Percentiles rank a stretch among this genome's conserved stretches.
phyloP scores from a whole-genome alignment of 2,888 invertebrate genomes.

The Branchipolynoe longqiensis region DNA sequence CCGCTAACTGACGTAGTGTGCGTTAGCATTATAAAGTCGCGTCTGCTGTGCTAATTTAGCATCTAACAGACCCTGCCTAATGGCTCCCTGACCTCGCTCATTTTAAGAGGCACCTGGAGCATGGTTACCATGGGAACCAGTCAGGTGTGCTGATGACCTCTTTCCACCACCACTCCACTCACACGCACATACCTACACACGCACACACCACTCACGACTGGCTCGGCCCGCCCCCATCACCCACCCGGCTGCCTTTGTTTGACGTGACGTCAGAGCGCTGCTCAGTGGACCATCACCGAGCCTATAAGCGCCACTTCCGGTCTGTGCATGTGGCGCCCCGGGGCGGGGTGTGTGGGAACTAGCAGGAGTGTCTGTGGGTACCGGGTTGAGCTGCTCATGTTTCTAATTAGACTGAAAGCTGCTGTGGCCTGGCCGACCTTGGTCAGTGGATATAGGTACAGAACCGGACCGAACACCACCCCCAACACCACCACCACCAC shows the following conservation, averaged over 20 bases:
- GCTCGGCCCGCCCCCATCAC: neutral
- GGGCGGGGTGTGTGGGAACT: neutral
- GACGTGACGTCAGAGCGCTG: conserved; percentile 17
- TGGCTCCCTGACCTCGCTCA: neutral
- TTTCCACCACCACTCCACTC: neutral
- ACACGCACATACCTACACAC: neutral
- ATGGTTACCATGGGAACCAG: conserved; percentile 39
- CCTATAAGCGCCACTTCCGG: conserved; percentile 51
- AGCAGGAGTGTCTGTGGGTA: conserved; percentile 1
- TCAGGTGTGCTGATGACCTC: conserved; percentile 50
- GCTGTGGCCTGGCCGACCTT: neutral
- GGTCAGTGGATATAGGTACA: no score
- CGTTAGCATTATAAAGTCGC: no score
- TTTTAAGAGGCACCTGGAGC: neutral
- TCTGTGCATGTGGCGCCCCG: neutral
- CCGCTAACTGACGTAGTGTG: neutral
- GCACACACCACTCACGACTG: neutral
- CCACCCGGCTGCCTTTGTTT: conserved; percentile 1
- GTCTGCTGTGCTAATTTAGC: conserved; percentile 7
- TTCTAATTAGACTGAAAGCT: conserved; percentile 50
- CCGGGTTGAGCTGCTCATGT: conserved; percentile 25
- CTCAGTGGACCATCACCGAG: conserved; percentile 12
- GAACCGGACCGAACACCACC: no score
- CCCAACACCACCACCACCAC: no score
- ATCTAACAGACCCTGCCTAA: conserved; percentile 3